Evolutionary conservation across 35 echinoderm and acorn worm genomes (phyloP), one percentile per base, ranked within the genome.

Genomic region (Strongylocentrotus purpuratus): DNA sequence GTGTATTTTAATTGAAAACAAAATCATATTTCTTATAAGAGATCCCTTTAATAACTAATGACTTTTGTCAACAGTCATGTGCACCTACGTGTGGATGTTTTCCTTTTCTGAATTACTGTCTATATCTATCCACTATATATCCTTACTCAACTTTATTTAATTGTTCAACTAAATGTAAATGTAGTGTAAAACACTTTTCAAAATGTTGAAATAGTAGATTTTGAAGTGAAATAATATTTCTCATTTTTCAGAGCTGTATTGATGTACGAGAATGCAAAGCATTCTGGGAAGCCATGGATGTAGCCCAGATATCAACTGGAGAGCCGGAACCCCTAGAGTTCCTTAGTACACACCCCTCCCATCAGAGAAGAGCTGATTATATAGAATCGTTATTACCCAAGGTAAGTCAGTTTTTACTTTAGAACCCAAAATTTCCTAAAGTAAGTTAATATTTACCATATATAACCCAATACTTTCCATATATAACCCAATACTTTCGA

Each of bases 341-440:
- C 31, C 92, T 99, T 4, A 97, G 97, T 48, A 99, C 98, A 33
- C 98, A 99, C 94, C 98, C 98, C 6, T 95, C 97, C n/a, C 97
- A 99, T 50, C 70, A 94, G 46, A 95, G 95, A 46, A 95, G 98
- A 96, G 98, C 98, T 78, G 95, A 96, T 33, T 87, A 96, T 61
- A 71, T 99, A 58, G 94, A 92, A 61, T 86, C 96, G 52, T 87
- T 97, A 15, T 95, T 99, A 94, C 97, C 97, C 11, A 50, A 87
- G 52, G 96, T 95, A 89, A 94, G 94, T 94, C 9, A 10, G 48
- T 10, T 4, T 46, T 28, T 58, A 28, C 12, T n/a, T 94, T 85
- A 11, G 94, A n/a, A 97, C 18, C 95, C 94, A 31, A 32, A 65
- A 9, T 33, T 7, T 0, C 45, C 89, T 46, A 7, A 96, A 35